Conservation (phyloP, 2,113 vertebrate species). For the Esox niger region DNA sequence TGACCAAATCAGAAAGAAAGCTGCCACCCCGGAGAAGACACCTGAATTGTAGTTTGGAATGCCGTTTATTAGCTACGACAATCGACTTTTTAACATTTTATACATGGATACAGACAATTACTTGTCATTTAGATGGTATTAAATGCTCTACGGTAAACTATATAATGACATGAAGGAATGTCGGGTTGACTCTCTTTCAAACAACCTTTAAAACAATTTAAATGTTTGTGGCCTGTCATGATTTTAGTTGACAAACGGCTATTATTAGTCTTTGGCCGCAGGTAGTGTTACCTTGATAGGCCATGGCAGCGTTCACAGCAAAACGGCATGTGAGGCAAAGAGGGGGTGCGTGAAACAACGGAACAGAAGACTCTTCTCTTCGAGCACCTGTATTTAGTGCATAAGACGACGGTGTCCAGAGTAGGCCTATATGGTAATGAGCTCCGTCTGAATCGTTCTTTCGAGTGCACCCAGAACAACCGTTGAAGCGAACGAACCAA, state of each 20-base stretch:
- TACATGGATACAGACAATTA: not conserved
- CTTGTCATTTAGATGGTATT: too few relatives aligned
- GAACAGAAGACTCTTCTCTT: not conserved
- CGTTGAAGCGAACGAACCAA: not conserved
- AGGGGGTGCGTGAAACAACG: not conserved
- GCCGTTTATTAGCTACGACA: not conserved
- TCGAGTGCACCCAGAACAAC: constrained; percentile 5
- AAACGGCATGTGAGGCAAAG: not conserved
- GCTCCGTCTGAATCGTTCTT: constrained; percentile 60
- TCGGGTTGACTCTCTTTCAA: too few relatives aligned
- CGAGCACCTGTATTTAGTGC: constrained; percentile 59
- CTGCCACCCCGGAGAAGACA: too few relatives aligned
- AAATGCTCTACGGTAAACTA: too few relatives aligned
- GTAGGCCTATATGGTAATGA: constrained; percentile 59
- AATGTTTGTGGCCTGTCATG: not conserved
- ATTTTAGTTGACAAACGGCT: not conserved
- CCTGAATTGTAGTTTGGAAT: too few relatives aligned
- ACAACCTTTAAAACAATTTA: too few relatives aligned
- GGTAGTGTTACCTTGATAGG: not conserved
- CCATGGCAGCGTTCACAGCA: constrained; percentile 18
- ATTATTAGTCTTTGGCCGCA: not conserved
- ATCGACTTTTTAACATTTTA: not conserved
- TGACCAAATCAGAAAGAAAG: too few relatives aligned
- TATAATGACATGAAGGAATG: too few relatives aligned
- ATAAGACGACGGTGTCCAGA: constrained; percentile 43